Evolutionary conservation across 2,797 vertebrate species (phyloP).

Genomic region (Sebastes taczanowskii): DNA sequence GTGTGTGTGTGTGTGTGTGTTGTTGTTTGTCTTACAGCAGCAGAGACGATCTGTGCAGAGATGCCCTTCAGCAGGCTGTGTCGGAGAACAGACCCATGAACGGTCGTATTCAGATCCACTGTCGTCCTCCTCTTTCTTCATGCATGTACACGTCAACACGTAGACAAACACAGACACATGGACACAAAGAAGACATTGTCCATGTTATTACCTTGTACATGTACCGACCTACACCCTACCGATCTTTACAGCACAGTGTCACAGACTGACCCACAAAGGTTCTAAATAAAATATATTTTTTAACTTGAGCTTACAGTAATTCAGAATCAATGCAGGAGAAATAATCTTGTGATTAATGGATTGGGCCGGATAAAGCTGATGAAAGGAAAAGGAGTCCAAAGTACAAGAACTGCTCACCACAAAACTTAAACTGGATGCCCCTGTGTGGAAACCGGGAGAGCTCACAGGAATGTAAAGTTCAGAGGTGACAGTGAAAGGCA

Average conservation of each 20-base stretch:
- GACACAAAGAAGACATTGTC: neutral
- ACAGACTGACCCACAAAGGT: too few relatives aligned
- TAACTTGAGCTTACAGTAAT: too few relatives aligned
- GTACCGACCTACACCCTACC: too few relatives aligned
- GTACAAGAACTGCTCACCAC: neutral
- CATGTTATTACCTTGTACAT: neutral
- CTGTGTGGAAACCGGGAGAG: too few relatives aligned
- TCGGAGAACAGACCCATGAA: slow-evolving; percentile 93
- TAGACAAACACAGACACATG: neutral
- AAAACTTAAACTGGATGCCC: neutral
- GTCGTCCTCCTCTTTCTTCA: slow-evolving; percentile 78
- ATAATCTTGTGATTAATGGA: too few relatives aligned
- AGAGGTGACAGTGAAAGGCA: too few relatives aligned
- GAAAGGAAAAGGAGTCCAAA: too few relatives aligned
- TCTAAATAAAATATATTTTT: too few relatives aligned
- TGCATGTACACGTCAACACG: neutral
- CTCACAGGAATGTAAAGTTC: too few relatives aligned
- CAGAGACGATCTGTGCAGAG: slow-evolving; percentile 96
- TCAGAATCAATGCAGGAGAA: too few relatives aligned
- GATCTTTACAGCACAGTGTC: too few relatives aligned
- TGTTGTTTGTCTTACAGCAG: slow-evolving; percentile 86
- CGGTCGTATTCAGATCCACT: slow-evolving; percentile 68
- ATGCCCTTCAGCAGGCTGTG: slow-evolving; percentile 94
- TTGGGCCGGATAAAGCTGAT: too few relatives aligned
- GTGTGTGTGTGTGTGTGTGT: neutral